These are phyloP conservation scores for Ictalurus punctatus DNA, from an alignment of 2,113 vertebrate genomes.

Conservation along the genomic window DNA sequence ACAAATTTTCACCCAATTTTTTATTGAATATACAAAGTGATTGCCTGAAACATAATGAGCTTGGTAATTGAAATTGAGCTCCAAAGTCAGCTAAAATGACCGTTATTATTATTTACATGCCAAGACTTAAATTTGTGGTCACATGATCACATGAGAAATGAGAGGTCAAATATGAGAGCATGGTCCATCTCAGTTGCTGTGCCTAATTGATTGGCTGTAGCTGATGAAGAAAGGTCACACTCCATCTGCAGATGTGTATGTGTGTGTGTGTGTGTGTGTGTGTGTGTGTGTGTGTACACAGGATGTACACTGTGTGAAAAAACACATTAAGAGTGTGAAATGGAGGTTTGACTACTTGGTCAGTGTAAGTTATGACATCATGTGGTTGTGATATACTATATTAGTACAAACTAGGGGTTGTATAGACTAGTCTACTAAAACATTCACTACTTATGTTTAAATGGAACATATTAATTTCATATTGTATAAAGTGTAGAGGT, in stretches of 20 bases:
- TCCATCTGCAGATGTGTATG: conserved; percentile 27
- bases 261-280: conserved; percentile 11
- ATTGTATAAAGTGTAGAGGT: background rate
- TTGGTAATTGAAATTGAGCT: background rate
- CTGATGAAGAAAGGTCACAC: conserved; percentile 45
- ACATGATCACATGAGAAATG: background rate
- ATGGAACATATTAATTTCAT: background rate
- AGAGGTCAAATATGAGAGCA: background rate
- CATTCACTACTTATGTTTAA: background rate
- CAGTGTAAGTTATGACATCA: conserved; percentile 10
- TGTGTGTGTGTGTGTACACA: conserved; percentile 1
- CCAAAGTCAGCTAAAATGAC: background rate
- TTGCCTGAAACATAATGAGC: background rate
- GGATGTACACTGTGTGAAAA: conserved; percentile 47
- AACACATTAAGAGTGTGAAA: conserved; percentile 53
- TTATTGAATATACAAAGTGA: background rate
- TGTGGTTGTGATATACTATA: background rate
- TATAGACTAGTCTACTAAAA: background rate
- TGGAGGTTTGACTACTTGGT: conserved; percentile 6
- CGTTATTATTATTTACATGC: background rate
- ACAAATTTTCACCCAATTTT: background rate
- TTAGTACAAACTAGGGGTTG: background rate
- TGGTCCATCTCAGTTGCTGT: conserved; percentile 13
- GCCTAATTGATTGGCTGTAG: conserved; percentile 48
- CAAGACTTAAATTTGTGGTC: background rate